Conservation (phyloP, 2,888 invertebrate species). For the Nematopogon swammerdamellus region DNA sequence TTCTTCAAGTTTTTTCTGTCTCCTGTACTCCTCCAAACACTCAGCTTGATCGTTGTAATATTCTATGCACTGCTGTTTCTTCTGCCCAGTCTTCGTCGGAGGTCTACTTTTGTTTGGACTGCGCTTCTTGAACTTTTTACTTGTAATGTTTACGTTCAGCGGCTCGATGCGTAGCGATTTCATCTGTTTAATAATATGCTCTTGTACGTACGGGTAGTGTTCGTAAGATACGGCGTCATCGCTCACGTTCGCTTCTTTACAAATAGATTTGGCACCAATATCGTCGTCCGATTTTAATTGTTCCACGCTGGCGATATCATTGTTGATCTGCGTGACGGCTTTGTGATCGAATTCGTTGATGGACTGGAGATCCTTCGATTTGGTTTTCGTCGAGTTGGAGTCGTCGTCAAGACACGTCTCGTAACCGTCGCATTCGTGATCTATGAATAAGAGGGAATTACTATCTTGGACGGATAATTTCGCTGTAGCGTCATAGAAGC, state of each 20-base stretch:
- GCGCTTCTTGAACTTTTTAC: constrained; percentile 29
- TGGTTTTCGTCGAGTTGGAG: constrained; percentile 36
- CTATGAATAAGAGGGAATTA: constrained; percentile 39
- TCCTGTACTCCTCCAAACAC: constrained; percentile 51
- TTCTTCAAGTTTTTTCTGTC: constrained; percentile 34
- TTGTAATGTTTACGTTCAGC: constrained; percentile 34
- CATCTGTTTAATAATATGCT: constrained; percentile 51
- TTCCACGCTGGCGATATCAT: background rate
- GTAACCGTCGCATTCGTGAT: constrained; percentile 55
- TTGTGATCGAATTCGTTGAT: constrained; percentile 16
- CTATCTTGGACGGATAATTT: constrained; percentile 40
- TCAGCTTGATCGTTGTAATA: constrained; percentile 64
- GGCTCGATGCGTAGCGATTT: constrained; percentile 45
- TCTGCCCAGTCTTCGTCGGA: constrained; percentile 23
- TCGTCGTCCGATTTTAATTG: constrained; percentile 23
- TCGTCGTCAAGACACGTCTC: constrained; percentile 63
- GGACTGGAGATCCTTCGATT: constrained; percentile 36
- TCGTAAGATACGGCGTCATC: constrained; percentile 28
- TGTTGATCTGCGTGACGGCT: background rate
- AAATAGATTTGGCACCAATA: constrained; percentile 27
- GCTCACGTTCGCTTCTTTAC: constrained; percentile 17
- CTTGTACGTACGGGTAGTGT: constrained; percentile 37
- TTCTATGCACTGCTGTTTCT: constrained; percentile 40
- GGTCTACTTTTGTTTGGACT: constrained; percentile 29
- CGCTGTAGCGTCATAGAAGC: constrained; percentile 26